Conservation (phyloP, 2,797 vertebrate species). For the Pyrocephalus nanus region DNA sequence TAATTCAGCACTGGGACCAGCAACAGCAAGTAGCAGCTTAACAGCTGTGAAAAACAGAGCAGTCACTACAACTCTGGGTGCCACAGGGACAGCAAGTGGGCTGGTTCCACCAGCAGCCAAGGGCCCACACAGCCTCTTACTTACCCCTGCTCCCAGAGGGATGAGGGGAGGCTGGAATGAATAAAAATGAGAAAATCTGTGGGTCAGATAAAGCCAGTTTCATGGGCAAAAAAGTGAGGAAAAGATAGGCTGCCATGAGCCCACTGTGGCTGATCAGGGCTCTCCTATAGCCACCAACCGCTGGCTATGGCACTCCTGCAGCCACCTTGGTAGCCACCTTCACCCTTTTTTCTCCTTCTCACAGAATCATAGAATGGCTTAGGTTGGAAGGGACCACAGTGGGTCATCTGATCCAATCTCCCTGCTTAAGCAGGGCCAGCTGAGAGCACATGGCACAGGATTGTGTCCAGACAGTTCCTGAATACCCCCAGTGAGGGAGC, state of each 20-base stretch:
- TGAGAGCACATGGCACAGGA: not conserved
- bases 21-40: not conserved
- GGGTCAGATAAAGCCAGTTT: not conserved
- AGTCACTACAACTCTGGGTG: not conserved
- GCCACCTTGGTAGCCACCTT: too few species aligned
- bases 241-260: rapidly evolving
- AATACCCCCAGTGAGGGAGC: not conserved
- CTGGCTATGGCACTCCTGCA: too few species aligned
- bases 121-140: not conserved
- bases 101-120: not conserved
- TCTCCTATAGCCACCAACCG: not conserved
- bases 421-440: not conserved
- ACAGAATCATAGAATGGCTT: not conserved
- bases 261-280: not conserved
- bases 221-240: not conserved
- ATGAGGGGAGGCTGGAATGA: not conserved
- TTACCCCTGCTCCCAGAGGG: not conserved
- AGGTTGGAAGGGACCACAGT: not conserved
- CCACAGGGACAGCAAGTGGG: not conserved
- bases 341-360: not conserved
- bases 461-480: not conserved
- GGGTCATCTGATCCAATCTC: not conserved
- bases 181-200: not conserved
- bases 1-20: not conserved
- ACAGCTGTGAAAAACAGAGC: not conserved